Percentiles rank a stretch among this genome's conserved stretches.
These are phyloP conservation scores for Rallus crepitans DNA, from an alignment of 2,797 vertebrate species.

Conservation along the genomic window DNA sequence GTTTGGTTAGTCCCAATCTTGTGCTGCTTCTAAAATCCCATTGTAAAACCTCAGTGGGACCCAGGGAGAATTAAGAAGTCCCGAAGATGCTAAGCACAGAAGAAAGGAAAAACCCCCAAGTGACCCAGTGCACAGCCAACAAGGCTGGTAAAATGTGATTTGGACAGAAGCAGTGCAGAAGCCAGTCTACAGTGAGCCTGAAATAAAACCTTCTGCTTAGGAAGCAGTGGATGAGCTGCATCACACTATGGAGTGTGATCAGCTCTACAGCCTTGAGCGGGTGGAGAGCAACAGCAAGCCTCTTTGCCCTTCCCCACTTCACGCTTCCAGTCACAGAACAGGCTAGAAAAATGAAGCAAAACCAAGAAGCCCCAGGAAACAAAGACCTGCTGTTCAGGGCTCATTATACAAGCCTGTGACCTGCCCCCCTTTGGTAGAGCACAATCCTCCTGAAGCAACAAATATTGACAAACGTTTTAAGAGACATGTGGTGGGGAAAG, in stretches of 20 bases:
- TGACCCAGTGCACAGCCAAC: background rate
- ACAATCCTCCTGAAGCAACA: background rate
- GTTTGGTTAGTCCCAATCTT: background rate
- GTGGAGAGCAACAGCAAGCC: background rate
- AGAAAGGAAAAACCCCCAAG: background rate
- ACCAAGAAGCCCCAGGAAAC: background rate
- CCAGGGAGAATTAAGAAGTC: background rate
- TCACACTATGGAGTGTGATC: background rate
- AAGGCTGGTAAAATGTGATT: background rate
- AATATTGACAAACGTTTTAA: conserved; percentile 23
- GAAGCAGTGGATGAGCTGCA: background rate
- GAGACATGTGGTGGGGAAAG: background rate
- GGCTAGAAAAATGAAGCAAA: background rate
- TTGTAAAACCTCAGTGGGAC: background rate
- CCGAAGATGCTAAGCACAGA: background rate
- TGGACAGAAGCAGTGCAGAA: background rate
- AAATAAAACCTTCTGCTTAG: background rate
- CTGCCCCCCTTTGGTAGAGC: background rate
- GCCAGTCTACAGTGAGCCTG: background rate
- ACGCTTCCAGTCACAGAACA: background rate
- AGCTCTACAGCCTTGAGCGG: background rate
- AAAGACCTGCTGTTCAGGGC: background rate
- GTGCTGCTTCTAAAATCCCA: background rate
- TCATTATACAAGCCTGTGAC: background rate
- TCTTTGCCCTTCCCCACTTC: background rate